Evolutionary conservation across 2,888 invertebrate genomes (phyloP), one percentile per base, ranked within the genome.

Genomic region (Campoletis raptor): DNA sequence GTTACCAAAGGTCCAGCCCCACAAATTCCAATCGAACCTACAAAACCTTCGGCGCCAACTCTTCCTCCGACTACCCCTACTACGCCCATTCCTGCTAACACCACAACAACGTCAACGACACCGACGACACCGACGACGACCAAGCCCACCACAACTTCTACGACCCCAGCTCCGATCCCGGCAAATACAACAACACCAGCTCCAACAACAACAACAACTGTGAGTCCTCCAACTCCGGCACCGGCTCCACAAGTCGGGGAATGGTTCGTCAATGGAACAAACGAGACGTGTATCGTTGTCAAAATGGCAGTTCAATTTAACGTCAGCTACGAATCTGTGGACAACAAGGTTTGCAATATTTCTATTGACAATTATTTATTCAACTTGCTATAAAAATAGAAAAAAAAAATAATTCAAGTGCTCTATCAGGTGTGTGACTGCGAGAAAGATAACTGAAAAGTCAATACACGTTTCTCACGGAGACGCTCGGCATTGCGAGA

Each of bases 271-370:
- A 93, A 93, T 74, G 92, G 90, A 72, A 91, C 93, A 18, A 96
- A 96, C 90, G 92, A 95, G 0, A 96, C 96, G 8, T 97, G 97
- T 91, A 95, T 97, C 40, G 91, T 97, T 73, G 93, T 96, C 9
- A 95, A 96, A 93, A 96, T 97, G 95, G 96, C 97, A 0, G 95
- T 96, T 7, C 96, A 96, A 91, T 94, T 97, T 81, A 96, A 96
- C 88, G 92, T 97, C 77, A 95, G 94, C 54, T 96, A 96, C 88
- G 91, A 93, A 37, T 94, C 94, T 85, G 91, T 92, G 18, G 92
- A 95, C 94, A 88, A 90, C n/a, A 88, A 92, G 88, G 93, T 93
- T 89, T 54, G 85, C 81, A n/a, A 81, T 61, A 24, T 61, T 61
- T 61, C 1, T 5, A 1, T 61, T 61, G 4, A 4, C n/a, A 7